These are phyloP conservation scores for Prolemur simus DNA, from an alignment of 2,113 vertebrate species.

Conservation along the genomic window DNA sequence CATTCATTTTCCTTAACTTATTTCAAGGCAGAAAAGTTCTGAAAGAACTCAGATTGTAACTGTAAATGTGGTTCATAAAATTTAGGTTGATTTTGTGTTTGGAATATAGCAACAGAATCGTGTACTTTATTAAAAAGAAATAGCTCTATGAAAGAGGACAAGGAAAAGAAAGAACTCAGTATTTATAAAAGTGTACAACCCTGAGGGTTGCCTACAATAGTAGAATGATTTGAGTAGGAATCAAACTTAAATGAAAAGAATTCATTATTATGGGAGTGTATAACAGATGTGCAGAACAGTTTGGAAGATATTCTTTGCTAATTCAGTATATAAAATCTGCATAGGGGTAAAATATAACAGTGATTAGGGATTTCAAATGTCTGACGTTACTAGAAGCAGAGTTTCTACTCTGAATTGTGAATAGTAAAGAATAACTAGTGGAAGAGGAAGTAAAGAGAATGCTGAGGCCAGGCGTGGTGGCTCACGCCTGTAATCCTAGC, in stretches of 20 bases:
- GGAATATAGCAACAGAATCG: neutral
- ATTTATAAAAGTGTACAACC: neutral
- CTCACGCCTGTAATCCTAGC: no score
- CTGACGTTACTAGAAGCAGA: neutral
- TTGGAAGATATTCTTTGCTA: neutral
- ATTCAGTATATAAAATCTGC: neutral
- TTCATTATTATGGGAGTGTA: neutral
- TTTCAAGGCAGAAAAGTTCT: slow-evolving; percentile 13
- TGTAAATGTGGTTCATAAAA: neutral
- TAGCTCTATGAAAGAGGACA: neutral
- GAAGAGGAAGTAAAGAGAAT: neutral
- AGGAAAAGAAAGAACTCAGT: neutral
- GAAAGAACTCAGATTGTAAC: neutral
- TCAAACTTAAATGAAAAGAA: slow-evolving; percentile 2
- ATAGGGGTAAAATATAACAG: neutral
- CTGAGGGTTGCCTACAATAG: neutral
- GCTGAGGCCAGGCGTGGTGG: no score
- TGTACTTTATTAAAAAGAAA: slow-evolving; percentile 1
- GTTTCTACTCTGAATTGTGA: neutral
- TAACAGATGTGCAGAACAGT: neutral
- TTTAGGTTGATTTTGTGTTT: slow-evolving; percentile 13
- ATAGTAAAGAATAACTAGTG: neutral
- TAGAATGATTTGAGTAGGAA: neutral
- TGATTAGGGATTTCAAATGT: neutral
- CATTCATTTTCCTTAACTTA: slow-evolving; percentile 18